Evolutionary conservation across 1,140 invertebrate genomes (phyloP), one percentile per base, ranked within the genome.

Genomic region (Gryon sp.): DNA sequence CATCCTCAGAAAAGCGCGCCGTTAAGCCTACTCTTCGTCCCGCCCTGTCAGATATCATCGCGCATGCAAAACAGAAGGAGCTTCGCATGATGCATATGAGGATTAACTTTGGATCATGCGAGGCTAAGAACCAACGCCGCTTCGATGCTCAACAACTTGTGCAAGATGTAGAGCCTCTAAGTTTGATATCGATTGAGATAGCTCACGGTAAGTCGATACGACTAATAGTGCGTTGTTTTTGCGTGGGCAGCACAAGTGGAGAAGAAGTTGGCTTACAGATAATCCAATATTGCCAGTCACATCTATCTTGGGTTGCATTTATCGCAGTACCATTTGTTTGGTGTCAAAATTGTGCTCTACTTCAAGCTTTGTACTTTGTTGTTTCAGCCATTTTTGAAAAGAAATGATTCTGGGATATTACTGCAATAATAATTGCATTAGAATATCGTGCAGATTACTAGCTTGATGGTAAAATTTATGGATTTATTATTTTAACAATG

Each of bases 51-150:
- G 76, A 78, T 78, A 78, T 78, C 57, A 78, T 78, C 68, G 50
- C 50, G 57, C 73, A 73, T 78, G 76, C 76, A 69, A 78, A 69
- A 78, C 68, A 76, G 74, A 76, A 78, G 76, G 68, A 72, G 53
- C 22, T 34, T 41, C 30, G 48, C 63, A 48, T 46, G 53, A 68
- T 72, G 62, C 45, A 77, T 50, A 66, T 9, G 53, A 66, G 62
- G 45, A 57, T 59, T 72, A 68, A 60, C 57, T 70, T 19, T 11
- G 9, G 24, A 20, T 38, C 53, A 43, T 48, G 28, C 46, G 32
- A 36, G 45, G 57, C 50, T n/a, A 22, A 52, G 30, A 38, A 38
- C 34, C 46, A 24, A 65, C 30, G 55, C 53, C 52, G 15, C 43
- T 41, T 68, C 30, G 55, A 20, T 62, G 53, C 30, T 41, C 62